Conservation (phyloP, 2,888 invertebrate species). For the Myathropa florea region DNA sequence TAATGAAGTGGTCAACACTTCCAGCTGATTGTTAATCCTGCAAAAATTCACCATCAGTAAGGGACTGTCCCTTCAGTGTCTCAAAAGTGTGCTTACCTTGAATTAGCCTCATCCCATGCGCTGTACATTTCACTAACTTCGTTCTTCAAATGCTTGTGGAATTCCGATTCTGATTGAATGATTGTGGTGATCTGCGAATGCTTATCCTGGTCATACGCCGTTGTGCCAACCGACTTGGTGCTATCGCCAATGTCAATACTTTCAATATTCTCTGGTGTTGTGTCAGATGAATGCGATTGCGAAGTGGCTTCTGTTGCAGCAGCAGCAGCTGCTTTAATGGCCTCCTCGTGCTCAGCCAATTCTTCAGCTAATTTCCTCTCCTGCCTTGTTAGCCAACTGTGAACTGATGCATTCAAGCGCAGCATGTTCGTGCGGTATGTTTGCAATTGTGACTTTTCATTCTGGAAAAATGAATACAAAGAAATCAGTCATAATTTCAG, state of each 20-base stretch:
- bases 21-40: conserved; percentile 88
- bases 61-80: neutral
- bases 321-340: conserved; percentile 63
- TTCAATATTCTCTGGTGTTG: conserved; percentile 67
- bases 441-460: conserved; percentile 79
- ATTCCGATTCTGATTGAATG: conserved; percentile 79
- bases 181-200: conserved; percentile 73
- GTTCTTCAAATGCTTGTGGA: conserved; percentile 83
- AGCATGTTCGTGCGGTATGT: conserved; percentile 81
- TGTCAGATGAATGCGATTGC: conserved; percentile 26
- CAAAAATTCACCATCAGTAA: conserved; percentile 72
- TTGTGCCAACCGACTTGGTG: conserved; percentile 55
- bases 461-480: conserved; percentile 74
- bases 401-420: conserved; percentile 81
- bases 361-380: conserved; percentile 78
- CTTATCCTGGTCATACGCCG: conserved; percentile 69
- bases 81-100: conserved; percentile 82
- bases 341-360: conserved; percentile 75
- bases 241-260: conserved; percentile 68
- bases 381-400: conserved; percentile 81
- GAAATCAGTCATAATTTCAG: conserved; percentile 20
- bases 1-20: conserved; percentile 87
- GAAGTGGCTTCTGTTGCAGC: conserved; percentile 49
- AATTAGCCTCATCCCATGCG: conserved; percentile 86
- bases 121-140: conserved; percentile 87